Evolutionary conservation across 2,888 invertebrate genomes (phyloP).

Genomic region (Coenonympha arcania): DNA sequence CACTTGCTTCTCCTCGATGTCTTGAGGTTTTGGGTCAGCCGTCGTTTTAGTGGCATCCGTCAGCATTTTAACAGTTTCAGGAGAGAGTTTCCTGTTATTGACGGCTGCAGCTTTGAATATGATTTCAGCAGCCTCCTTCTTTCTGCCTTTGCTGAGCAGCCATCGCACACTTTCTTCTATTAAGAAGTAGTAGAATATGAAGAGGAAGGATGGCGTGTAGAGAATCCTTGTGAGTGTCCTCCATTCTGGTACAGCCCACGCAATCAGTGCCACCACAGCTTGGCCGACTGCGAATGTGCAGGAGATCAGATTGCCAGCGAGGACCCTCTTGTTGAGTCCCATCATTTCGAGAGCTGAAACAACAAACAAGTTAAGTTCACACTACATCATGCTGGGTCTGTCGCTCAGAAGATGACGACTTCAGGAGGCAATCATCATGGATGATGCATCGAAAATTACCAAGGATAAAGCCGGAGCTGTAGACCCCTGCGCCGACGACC

Average conservation of each 20-base stretch:
- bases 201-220: constrained; percentile 77
- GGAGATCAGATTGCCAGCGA: constrained; percentile 77
- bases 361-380: too few species aligned
- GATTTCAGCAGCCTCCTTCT: constrained; percentile 66
- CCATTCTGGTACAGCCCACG: constrained; percentile 80
- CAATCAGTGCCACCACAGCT: constrained; percentile 74
- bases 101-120: constrained; percentile 54
- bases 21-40: constrained; percentile 12
- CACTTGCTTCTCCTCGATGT: constrained; percentile 18
- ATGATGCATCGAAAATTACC: constrained; percentile 19
- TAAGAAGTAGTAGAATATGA: constrained; percentile 76
- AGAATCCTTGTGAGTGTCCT: constrained; percentile 73
- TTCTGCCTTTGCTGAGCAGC: constrained; percentile 77
- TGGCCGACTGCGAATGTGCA: constrained; percentile 79
- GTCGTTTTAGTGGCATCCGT: constrained; percentile 27
- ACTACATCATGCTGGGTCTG: too few species aligned
- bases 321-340: constrained; percentile 74
- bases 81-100: constrained; percentile 56
- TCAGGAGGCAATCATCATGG: too few species aligned
- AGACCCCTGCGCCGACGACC: constrained; percentile 53
- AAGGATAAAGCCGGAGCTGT: constrained; percentile 58
- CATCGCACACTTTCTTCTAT: constrained; percentile 80
- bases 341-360: constrained; percentile 41
- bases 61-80: constrained; percentile 43
- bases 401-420: too few species aligned